Evolutionary conservation across 2,888 invertebrate species (phyloP).

Genomic region (Drosophila anomelani): DNA sequence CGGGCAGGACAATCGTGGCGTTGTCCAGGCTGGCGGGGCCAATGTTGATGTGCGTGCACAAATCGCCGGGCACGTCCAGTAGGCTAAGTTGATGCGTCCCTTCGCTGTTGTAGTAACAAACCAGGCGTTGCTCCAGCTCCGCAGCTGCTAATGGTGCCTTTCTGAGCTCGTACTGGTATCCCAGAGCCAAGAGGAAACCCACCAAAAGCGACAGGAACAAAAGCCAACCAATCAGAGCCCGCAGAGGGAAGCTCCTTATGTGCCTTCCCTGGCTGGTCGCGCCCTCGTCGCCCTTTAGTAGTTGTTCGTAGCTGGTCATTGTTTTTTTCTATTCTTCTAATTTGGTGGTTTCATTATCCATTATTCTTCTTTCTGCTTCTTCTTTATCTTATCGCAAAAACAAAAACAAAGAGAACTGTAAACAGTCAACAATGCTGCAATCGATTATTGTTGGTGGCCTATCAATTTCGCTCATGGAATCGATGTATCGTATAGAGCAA

Average conservation of each 20-base stretch:
- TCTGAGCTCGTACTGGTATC: background rate
- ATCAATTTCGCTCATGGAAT: background rate
- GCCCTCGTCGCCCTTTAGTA: background rate
- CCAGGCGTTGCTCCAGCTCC: slow-evolving; percentile 43
- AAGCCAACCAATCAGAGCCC: background rate
- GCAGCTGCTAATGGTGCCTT: background rate
- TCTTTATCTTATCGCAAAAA: slow-evolving; percentile 12
- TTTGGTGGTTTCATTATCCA: background rate
- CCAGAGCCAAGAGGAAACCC: background rate
- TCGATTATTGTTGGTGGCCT: background rate
- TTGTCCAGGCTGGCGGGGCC: slow-evolving; percentile 89
- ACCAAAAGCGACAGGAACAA: background rate
- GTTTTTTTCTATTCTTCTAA: background rate
- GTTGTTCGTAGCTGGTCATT: slow-evolving; percentile 16
- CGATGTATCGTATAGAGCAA: background rate
- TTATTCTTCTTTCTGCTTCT: background rate
- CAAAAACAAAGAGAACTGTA: slow-evolving; percentile 15
- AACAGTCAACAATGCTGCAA: background rate
- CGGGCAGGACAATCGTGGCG: slow-evolving; percentile 86
- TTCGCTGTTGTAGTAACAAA: slow-evolving; percentile 50
- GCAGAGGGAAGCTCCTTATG: background rate
- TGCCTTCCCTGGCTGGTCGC: background rate
- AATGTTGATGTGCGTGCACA: slow-evolving; percentile 94
- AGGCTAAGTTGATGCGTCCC: slow-evolving; percentile 84
- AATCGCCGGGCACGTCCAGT: slow-evolving; percentile 87